Evolutionary conservation across 1,140 invertebrate species (phyloP), one percentile per base, ranked within the genome.

Genomic region (Dendroctonus valens): DNA sequence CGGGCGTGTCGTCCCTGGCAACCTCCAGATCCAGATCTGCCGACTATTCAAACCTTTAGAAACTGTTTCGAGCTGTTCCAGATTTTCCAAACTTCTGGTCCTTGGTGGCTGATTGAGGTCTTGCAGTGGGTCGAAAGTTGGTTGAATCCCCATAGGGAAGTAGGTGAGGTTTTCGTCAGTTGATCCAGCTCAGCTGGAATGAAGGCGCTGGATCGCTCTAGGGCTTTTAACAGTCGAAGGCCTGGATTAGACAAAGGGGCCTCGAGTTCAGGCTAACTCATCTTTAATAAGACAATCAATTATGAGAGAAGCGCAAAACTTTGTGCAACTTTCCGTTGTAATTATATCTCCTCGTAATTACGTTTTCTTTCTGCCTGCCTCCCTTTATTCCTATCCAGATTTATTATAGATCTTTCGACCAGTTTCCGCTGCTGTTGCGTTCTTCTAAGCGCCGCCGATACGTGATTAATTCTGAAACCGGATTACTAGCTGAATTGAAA

Each of bases 201-300:
- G 26, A 26, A 3, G 1, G 26, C 26, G 26, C 26, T 26, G 26
- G 1, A 26, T 3, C 26, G 26, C 26, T 65, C 64, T 59, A 59
- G 14, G 3, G 7, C 50, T 42, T 61, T 58, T 49, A 7, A 66
- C 60, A 52, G 58, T 58, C 59, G 11, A 66, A 48, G 11, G 7
- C 41, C 15, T 51, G 53, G 57, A 64, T 65, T 71, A 76, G 74
- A 76, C 73, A 77, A 77, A 77, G 72, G 70, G 73, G 68, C 64
- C 62, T 57, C 38, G 39, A 48, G 50, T 55, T 48, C 64, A 7
- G 70, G 72, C 75, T 78, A 78, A 78, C 75, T 78, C 73, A 78
- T 78, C 75, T 77, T 78, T 78, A 78, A 78, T 78, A 78, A 78
- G 77, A 70, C 75, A 74, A 78, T 78, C 77, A 78, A 78, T 78